Conservation (phyloP, 2,113 vertebrate species). For the Natator depressus region DNA sequence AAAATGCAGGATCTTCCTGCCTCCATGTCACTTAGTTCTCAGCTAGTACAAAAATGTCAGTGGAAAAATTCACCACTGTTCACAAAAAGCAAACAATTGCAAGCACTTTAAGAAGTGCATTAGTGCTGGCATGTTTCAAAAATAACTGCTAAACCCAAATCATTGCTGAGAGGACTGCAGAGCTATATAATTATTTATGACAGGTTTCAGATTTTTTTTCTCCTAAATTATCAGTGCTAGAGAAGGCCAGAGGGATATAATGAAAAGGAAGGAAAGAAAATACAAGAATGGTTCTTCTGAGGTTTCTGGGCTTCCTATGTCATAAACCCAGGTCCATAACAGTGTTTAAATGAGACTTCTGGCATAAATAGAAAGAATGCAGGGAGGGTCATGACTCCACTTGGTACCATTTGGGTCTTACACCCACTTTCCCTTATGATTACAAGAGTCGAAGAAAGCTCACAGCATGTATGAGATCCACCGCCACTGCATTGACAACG, state of each 20-base stretch:
- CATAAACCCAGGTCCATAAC: neutral
- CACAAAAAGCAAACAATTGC: constrained; percentile 68
- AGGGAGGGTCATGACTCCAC: neutral
- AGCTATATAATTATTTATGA: constrained; percentile 66
- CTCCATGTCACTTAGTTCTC: constrained; percentile 42
- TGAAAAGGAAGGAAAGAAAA: constrained; percentile 50
- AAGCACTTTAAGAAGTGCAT: constrained; percentile 48
- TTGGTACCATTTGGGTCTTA: neutral
- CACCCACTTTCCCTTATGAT: neutral
- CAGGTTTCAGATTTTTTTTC: constrained; percentile 55
- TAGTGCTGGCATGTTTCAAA: constrained; percentile 58
- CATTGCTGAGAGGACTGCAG: constrained; percentile 26
- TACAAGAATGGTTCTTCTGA: constrained; percentile 4
- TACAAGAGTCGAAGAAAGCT: neutral
- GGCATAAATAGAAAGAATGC: neutral
- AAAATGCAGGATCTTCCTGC: constrained; percentile 33
- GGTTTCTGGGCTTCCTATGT: neutral
- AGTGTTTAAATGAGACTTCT: neutral
- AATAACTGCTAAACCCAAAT: constrained; percentile 55
- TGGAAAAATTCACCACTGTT: constrained; percentile 51
- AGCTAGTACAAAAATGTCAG: constrained; percentile 59
- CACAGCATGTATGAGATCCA: neutral
- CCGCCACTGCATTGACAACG: neutral
- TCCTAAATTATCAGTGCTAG: constrained; percentile 44
- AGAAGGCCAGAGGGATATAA: constrained; percentile 56